Base-by-base conservation (phyloP, 1,140 invertebrate species). In the Melitaea cinxia region DNA sequence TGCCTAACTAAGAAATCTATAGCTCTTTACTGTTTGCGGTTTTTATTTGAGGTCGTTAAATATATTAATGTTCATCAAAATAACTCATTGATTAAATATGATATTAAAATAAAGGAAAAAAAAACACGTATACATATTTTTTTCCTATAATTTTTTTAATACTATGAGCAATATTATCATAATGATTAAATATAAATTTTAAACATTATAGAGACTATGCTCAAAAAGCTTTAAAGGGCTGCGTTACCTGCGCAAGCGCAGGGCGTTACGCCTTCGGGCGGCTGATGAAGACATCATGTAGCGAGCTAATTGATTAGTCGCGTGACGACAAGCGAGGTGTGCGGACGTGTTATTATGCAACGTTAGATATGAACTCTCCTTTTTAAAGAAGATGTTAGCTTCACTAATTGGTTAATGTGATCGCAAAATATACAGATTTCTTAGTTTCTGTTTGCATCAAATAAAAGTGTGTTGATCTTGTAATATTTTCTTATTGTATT, bases 301-400 rank as follows among this genome's bases (percentile, higher is more conserved):
- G 78, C 76, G 72, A 75, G 77, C 77, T 78, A 86, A 89, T 89
- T 89, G 87, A 89, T 89, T 89, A 88, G 83, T 82, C 79, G 82
- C 86, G 85, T 82, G 83, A 83, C 85, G 81, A 68, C 65, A 76
- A 71, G 54, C 70, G 71, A 61, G 42, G 39, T 49, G 75, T 61
- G 65, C 74, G 71, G 78, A 79, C 77, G 28, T 63, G 49, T 63
- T 57, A 59, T 84, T 84, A 86, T 84, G 80, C 72, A 81, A 86
- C 78, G 80, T 85, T 85, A 80, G 77, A 80, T 79, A 80, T 73
- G 80, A 78, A 78, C 68, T 81, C 75, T 55, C 50, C 52, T 52
- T 47, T 47, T 47, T 12, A 39, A 39, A 33, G 9, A 24, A 47
- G 3, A 52, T 30, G 49, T 30, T 15, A 52, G 49, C 49, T 5